Base-by-base conservation (phyloP, 2,113 vertebrate genomes). In the Thunnus maccoyii region DNA sequence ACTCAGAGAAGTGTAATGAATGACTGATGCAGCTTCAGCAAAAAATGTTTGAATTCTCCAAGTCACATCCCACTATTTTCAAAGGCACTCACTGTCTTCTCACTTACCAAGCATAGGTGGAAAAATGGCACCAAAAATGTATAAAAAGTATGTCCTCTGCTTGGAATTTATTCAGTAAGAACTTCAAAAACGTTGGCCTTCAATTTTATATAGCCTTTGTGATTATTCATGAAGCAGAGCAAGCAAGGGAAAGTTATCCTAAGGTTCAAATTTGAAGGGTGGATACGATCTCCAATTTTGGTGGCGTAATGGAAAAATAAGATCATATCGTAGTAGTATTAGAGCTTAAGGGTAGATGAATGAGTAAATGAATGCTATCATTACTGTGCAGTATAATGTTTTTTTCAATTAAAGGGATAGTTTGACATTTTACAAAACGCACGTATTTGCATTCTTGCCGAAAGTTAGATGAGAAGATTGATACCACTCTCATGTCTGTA, bases 171-270 rank as follows among this genome's bases (percentile, higher is more conserved):
- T 48, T 54, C 48, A 46, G 18, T 0, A 41, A 70, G 16, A 3
- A 30, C 27, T 30, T 30, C 27, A 72, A 46, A 30, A 32, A 18
- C 3, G 4, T 30, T 14, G 32, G 72, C 47, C 30, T 56, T 62
- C 18, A 36, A 52, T 58, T 76, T 41, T 64, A 5, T 27, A 72
- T 58, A 56, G 50, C 77, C 51, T 68, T 9, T 67, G 8, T 46
- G 58, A 72, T 82, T 71, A 67, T 32, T 57, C 52, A 73, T 71
- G 74, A 61, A 6, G 22, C 41, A 62, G 64, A 27, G 25, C 17
- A 72, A 51, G 46, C 54, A 56, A 60, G 17, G 18, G 15, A 68
- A 79, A 30, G 15, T 30, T 64, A 32, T 76, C 12, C 50, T 25
- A 22, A 44, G 32, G n/a, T 27, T 66, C 56, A 55, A 65, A 69